Evolutionary conservation across 2,113 vertebrate genomes (phyloP).

Genomic region (Melanotaenia duboulayi): DNA sequence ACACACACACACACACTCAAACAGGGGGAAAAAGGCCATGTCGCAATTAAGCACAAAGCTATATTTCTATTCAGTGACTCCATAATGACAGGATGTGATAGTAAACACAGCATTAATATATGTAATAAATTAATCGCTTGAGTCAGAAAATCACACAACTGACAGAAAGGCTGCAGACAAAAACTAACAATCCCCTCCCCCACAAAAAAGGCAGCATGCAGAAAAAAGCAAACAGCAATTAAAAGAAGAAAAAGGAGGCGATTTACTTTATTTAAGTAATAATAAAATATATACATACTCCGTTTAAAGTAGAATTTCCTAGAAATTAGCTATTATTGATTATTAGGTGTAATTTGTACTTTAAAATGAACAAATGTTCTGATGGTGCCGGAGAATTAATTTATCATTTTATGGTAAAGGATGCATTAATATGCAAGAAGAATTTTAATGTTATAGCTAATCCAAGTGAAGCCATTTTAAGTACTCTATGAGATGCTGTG

Average conservation of each 20-base stretch:
- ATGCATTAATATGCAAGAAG: slow-evolving; percentile 29
- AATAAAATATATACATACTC: background rate
- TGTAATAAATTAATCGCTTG: slow-evolving; percentile 65
- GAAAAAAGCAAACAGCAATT: slow-evolving; percentile 5
- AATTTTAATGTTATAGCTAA: slow-evolving; percentile 36
- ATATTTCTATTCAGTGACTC: slow-evolving; percentile 33
- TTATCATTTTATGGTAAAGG: slow-evolving; percentile 30
- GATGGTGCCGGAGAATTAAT: background rate
- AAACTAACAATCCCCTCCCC: background rate
- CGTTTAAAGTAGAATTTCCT: background rate
- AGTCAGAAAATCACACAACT: slow-evolving; percentile 53
- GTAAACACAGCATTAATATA: slow-evolving; percentile 55
- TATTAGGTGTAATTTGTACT: background rate
- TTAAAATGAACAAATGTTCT: slow-evolving; percentile 20
- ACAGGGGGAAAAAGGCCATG: slow-evolving; percentile 34
- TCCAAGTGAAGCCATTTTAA: slow-evolving; percentile 17
- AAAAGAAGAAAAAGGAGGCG: background rate
- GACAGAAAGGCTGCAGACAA: slow-evolving; percentile 11
- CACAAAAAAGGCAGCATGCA: background rate
- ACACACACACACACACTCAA: slow-evolving; percentile 1
- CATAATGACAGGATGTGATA: slow-evolving; percentile 27
- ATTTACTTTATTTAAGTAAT: background rate
- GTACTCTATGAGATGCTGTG: slow-evolving; percentile 25
- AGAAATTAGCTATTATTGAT: background rate
- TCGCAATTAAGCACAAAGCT: slow-evolving; percentile 41